Percentiles rank a stretch among this genome's conserved stretches.
phyloP scores from a whole-genome alignment of 2,113 vertebrate species.

The Lophotis ruficrista region DNA sequence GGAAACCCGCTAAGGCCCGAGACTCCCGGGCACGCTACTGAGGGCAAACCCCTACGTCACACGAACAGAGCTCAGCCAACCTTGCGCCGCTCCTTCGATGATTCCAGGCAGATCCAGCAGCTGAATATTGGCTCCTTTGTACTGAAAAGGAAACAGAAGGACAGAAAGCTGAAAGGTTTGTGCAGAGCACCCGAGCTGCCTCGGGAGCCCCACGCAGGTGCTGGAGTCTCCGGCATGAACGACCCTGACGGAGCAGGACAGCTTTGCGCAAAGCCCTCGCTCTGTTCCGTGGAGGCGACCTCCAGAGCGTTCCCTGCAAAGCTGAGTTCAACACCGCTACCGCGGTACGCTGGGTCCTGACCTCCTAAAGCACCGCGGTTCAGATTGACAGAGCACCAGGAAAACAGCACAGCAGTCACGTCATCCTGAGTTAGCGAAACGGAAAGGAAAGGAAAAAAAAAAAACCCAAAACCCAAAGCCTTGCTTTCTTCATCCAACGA shows the following conservation, averaged over 20 bases:
- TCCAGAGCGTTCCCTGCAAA: background rate
- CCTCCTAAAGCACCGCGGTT: background rate
- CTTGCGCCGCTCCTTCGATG: conserved; percentile 97
- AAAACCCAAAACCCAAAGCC: too few relatives aligned
- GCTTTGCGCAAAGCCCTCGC: background rate
- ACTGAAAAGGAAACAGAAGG: conserved; percentile 75
- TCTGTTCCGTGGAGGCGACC: background rate
- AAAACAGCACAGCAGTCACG: accelerated
- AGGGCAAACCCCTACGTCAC: background rate
- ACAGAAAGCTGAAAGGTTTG: background rate
- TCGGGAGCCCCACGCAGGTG: accelerated
- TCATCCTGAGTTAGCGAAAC: accelerated
- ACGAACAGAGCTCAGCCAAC: conserved; percentile 62
- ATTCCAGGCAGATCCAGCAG: conserved; percentile 97
- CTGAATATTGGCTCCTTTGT: conserved; percentile 99
- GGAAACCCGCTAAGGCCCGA: background rate
- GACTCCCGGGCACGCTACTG: background rate
- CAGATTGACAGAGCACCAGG: background rate
- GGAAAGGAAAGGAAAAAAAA: background rate
- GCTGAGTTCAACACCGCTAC: background rate
- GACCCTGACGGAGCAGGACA: background rate
- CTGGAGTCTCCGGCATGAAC: background rate
- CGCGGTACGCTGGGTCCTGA: background rate
- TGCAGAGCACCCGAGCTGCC: background rate
- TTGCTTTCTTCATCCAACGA: background rate